Base-by-base conservation (phyloP, 1,140 invertebrate species). In the Trinorchestia longiramus region DNA sequence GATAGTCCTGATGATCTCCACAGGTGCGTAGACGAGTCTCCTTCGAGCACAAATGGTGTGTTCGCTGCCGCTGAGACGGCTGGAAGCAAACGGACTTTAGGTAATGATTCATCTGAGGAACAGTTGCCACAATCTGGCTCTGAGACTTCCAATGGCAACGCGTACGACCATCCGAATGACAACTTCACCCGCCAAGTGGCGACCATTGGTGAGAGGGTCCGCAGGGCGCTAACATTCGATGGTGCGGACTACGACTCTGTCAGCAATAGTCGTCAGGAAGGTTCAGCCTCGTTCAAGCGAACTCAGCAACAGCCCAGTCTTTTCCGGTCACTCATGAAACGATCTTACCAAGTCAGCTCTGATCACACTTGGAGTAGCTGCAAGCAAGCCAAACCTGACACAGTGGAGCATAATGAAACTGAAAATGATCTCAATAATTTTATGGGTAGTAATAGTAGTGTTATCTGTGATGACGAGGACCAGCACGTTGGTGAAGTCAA, bases 61-160 rank as follows among this genome's bases (percentile, higher is more conserved):
- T 96, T 95, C 87, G 62, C 96, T 19, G 96, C 96, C 57, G 96
- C 96, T 17, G 96, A 96, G 95, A 96, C 96, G 44, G 62, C 96
- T 42, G 96, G 96, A 11, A 95, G 90, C 17, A 96, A 96, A 95
- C 96, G 95, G 28, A 96, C 87, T 88, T 96, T 95, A 28, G 36
- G 62, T 77, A 28, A 77, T 77, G 62, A 77, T 77, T 77, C 62
- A 36, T 36, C 62, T 23, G 62, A 77, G 62, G 62, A 77, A 23
- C 62, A 77, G 15, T 77, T 77, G 1, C 62, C 62, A 3, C 62
- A 36, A 77, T 77, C 62, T 77, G 28, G 15, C 36, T 36, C 62
- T 11, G 62, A 77, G 28, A 77, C 15, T 1, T 23, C 62, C 11
- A 77, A 77, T 36, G 62, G 62, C 62, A 77, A 28, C 62, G 15